A percentile compares a stretch with the other conserved stretches of the same genome.
Conservation (phyloP, 2,888 invertebrate genomes). For the Colletes collaris region DNA sequence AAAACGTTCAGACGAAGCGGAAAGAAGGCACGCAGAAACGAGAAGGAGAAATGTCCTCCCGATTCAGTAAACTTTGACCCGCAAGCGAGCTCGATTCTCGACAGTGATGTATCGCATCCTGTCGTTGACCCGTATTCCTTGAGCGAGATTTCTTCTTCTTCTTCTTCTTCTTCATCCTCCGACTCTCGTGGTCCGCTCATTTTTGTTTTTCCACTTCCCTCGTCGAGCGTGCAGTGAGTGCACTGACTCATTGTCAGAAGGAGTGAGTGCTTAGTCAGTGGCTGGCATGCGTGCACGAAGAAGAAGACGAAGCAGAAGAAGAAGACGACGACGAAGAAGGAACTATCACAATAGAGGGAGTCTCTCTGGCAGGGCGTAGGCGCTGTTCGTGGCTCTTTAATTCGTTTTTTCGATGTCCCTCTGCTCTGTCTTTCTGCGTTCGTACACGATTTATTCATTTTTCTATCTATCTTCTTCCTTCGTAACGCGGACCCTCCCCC, state of each 20-base stretch:
- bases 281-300: conserved; percentile 68
- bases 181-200: conserved; percentile 44
- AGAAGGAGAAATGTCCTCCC: conserved; percentile 69
- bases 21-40: conserved; percentile 49
- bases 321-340: conserved; percentile 55
- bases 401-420: conserved; percentile 59
- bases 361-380: conserved; percentile 65
- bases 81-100: conserved; percentile 65
- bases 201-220: conserved; percentile 64
- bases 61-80: conserved; percentile 78
- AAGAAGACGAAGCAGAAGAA: conserved; percentile 41
- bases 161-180: conserved; percentile 39
- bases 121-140: conserved; percentile 71
- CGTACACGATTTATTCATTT: conserved; percentile 58
- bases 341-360: conserved; percentile 71
- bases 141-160: conserved; percentile 61
- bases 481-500: conserved; percentile 28
- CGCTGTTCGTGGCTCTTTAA: conserved; percentile 56
- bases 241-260: conserved; percentile 73
- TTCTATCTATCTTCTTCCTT: conserved; percentile 56
- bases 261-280: conserved; percentile 71
- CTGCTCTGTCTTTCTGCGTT: conserved; percentile 56
- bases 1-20: conserved; percentile 26
- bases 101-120: conserved; percentile 78
- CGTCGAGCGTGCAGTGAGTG: conserved; percentile 65